phyloP scores from a whole-genome alignment of 2,888 invertebrate genomes.

The Stenolophus ochropezus region DNA sequence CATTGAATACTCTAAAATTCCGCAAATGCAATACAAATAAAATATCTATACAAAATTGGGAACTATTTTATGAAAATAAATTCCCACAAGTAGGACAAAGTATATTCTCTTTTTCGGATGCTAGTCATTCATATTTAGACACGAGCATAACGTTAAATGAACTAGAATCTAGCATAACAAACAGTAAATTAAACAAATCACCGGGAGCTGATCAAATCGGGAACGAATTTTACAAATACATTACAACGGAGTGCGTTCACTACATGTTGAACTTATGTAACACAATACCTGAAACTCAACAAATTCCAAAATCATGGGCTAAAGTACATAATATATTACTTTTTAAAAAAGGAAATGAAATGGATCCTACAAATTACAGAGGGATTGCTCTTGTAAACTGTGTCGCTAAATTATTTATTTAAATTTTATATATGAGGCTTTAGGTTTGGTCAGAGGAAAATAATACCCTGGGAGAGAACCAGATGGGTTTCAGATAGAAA shows the following conservation, averaged over 20 bases:
- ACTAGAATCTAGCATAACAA: background rate
- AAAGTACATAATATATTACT: too few relatives aligned
- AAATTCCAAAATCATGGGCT: background rate
- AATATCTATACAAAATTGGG: too few relatives aligned
- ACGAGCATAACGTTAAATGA: background rate
- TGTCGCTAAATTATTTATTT: background rate
- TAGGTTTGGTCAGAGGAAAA: background rate
- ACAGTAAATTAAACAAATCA: background rate
- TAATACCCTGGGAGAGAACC: background rate
- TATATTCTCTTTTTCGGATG: background rate
- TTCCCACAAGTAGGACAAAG: too few relatives aligned
- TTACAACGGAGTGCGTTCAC: background rate
- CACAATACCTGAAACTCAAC: background rate
- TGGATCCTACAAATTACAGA: background rate
- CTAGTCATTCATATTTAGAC: background rate
- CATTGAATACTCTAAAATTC: too few relatives aligned
- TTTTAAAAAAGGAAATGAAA: background rate
- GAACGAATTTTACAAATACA: background rate
- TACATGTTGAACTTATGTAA: background rate
- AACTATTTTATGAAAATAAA: too few relatives aligned
- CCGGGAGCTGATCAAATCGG: background rate
- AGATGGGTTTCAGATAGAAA: background rate
- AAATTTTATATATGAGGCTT: background rate
- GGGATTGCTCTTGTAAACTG: background rate
- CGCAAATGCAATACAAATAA: too few relatives aligned